Conservation (phyloP, 92 coral and sea anemone genomes). For the Porites rus region DNA sequence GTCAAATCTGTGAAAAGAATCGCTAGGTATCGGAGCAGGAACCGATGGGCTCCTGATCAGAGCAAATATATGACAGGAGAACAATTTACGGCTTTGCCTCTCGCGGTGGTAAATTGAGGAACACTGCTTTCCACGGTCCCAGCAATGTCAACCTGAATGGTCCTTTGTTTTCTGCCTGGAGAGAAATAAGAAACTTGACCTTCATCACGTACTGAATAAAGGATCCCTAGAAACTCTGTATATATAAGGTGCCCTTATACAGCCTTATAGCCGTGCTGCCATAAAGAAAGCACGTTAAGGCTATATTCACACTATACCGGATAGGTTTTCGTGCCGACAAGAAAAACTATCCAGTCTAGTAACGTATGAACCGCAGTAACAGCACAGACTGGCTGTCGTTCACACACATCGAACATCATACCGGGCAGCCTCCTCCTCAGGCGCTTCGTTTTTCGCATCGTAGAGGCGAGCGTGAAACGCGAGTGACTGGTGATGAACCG, state of each 20-base stretch:
- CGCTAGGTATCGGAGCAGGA: not conserved
- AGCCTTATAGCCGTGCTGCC: not conserved
- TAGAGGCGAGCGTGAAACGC: too few relatives aligned
- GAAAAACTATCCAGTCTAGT: not conserved
- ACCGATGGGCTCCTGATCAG: conserved; percentile 1
- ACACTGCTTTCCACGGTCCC: not conserved
- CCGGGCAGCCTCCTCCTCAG: too few relatives aligned
- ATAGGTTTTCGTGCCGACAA: not conserved
- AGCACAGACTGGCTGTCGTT: not conserved
- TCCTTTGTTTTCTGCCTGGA: conserved; percentile 9
- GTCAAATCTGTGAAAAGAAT: conserved; percentile 1
- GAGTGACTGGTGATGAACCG: too few relatives aligned
- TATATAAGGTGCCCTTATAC: not conserved
- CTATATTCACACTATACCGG: not conserved
- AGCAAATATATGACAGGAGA: not conserved
- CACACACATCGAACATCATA: too few relatives aligned
- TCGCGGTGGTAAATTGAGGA: not conserved
- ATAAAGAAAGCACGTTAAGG: not conserved
- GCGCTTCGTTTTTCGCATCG: too few relatives aligned
- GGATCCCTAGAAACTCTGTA: not conserved
- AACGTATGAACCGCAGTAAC: not conserved
- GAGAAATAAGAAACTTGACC: not conserved
- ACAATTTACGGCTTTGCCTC: conserved; percentile 1
- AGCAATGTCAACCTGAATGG: conserved; percentile 2
- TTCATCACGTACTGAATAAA: not conserved